phyloP scores from a whole-genome alignment of 2,113 vertebrate genomes.

The Chloebia gouldiae region DNA sequence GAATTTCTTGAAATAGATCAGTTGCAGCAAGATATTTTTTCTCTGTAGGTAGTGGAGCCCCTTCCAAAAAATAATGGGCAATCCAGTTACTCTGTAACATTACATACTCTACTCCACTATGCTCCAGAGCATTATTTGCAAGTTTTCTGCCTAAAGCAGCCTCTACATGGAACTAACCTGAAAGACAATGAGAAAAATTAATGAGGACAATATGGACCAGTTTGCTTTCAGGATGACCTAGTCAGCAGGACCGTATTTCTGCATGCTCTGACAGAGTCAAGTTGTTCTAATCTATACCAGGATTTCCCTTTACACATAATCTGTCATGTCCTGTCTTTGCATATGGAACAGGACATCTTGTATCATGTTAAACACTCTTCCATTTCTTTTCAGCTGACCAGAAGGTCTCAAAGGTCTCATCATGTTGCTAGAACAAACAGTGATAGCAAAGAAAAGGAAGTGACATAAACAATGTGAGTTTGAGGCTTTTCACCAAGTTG shows the following conservation, averaged over 20 bases:
- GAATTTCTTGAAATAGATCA: constrained; percentile 9
- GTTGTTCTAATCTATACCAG: neutral
- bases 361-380: neutral
- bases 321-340: neutral
- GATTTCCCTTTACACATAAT: neutral
- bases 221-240: neutral
- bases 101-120: neutral
- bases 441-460: neutral
- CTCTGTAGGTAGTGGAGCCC: neutral
- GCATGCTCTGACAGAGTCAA: neutral
- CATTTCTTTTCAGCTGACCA: neutral
- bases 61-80: neutral
- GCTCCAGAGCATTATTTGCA: neutral
- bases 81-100: neutral
- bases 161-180: neutral
- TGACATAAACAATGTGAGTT: neutral
- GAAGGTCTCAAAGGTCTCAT: neutral
- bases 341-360: neutral
- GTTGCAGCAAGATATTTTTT: neutral
- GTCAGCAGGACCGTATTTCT: neutral
- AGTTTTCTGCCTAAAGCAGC: neutral
- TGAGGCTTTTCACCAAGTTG: neutral
- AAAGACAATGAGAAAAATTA: neutral
- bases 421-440: neutral
- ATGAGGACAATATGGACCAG: neutral